These are phyloP conservation scores for Platalea minor DNA, from an alignment of 2,797 vertebrate species.

Conservation along the genomic window DNA sequence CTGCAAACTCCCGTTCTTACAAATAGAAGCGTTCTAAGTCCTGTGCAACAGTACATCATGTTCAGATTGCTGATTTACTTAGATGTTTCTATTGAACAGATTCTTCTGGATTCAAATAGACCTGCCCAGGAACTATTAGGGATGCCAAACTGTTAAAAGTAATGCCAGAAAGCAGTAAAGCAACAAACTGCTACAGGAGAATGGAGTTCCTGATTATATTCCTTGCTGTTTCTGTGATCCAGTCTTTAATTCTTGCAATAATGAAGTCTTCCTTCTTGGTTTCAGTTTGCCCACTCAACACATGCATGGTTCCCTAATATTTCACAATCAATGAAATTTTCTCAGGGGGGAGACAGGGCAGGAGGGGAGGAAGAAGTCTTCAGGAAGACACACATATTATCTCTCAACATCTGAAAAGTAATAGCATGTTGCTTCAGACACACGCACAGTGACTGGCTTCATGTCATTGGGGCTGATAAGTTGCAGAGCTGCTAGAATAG, in stretches of 20 bases:
- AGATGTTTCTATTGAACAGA: not conserved
- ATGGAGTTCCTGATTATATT: not conserved
- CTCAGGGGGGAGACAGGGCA: not conserved
- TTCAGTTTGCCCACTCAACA: not conserved
- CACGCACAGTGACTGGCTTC: not conserved
- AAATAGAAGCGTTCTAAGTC: not conserved
- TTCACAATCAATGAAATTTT: not conserved
- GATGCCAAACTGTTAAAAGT: not conserved
- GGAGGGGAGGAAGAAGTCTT: not conserved
- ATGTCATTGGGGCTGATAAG: not conserved
- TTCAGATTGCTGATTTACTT: not conserved
- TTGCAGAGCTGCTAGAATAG: not conserved
- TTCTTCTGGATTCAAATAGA: not conserved
- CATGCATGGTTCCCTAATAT: not conserved
- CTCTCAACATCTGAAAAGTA: not conserved
- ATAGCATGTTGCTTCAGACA: not conserved
- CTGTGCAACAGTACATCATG: not conserved
- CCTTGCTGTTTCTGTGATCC: not conserved
- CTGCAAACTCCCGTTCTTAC: not conserved
- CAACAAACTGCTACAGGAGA: not conserved
- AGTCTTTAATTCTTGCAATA: not conserved
- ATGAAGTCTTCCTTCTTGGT: not conserved
- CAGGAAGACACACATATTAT: not conserved
- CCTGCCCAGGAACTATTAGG: not conserved
- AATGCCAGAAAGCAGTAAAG: not conserved